Conservation (phyloP, 1,140 invertebrate species). For the Eriosoma lanigerum region DNA sequence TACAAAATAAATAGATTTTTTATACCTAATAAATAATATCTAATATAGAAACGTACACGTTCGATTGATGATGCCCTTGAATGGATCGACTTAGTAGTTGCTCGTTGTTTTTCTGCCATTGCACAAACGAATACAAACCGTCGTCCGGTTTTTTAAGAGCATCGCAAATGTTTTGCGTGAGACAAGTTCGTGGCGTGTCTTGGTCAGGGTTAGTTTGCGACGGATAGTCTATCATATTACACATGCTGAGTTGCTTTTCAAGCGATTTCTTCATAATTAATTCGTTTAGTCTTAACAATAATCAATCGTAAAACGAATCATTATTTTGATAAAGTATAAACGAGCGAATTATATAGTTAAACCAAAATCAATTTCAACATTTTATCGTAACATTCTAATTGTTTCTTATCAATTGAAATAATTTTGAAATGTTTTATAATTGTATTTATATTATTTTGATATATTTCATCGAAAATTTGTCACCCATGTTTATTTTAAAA, state of each 20-base stretch:
- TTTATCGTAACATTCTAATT: too few relatives aligned
- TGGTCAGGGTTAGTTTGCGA: neutral
- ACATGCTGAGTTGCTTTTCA: slow-evolving; percentile 5
- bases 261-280: neutral
- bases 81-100: neutral
- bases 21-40: too few relatives aligned
- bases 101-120: slow-evolving; percentile 28
- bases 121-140: neutral
- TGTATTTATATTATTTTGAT: too few relatives aligned
- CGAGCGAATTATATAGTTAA: neutral
- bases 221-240: slow-evolving; percentile 2
- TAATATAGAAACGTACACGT: neutral
- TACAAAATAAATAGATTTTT: too few relatives aligned
- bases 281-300: neutral
- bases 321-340: neutral
- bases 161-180: neutral
- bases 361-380: too few relatives aligned
- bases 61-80: slow-evolving; percentile 20
- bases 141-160: neutral
- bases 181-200: neutral
- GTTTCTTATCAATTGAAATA: too few relatives aligned
- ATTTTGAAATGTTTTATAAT: too few relatives aligned
- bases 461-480: too few relatives aligned
- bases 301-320: neutral
- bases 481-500: too few relatives aligned